phyloP scores from a whole-genome alignment of 2,797 vertebrate genomes.

The Eulemur coronatus region DNA sequence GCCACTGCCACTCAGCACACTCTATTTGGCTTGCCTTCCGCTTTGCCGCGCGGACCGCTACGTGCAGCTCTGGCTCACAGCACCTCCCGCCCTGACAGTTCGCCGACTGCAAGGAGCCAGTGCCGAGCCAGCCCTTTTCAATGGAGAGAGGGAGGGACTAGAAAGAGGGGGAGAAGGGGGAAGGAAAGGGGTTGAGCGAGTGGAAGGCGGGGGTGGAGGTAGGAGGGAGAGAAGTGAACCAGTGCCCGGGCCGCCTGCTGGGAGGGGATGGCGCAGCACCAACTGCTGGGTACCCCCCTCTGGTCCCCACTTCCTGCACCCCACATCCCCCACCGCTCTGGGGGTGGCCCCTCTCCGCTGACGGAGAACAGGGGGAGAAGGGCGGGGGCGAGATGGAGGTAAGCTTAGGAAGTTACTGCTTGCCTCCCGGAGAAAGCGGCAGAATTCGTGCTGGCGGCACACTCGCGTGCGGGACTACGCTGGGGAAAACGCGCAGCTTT shows the following conservation, averaged over 20 bases:
- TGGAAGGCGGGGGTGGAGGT: not conserved
- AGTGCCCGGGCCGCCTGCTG: slow-evolving; percentile 22
- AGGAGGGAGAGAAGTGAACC: not conserved
- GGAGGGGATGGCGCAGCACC: slow-evolving; percentile 46
- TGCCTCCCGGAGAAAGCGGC: not conserved
- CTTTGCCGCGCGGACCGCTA: not conserved
- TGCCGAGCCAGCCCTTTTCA: slow-evolving; percentile 66
- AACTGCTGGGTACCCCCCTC: slow-evolving; percentile 37
- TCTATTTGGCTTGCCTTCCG: not conserved
- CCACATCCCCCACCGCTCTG: not conserved
- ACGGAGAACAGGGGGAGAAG: not conserved
- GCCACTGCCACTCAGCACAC: not conserved
- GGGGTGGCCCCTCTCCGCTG: not conserved
- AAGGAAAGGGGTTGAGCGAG: slow-evolving; percentile 42
- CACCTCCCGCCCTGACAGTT: slow-evolving; percentile 42
- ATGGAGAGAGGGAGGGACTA: slow-evolving; percentile 60
- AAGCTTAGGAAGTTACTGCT: slow-evolving; percentile 53
- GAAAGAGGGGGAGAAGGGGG: not conserved
- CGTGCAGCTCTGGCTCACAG: not conserved
- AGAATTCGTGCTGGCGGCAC: not conserved
- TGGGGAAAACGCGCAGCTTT: not conserved
- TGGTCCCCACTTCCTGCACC: slow-evolving; percentile 29
- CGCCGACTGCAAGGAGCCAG: slow-evolving; percentile 49
- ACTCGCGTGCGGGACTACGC: not conserved
- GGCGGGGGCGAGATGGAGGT: slow-evolving; percentile 38